A percentile compares a stretch with the other conserved stretches of the same genome.
These are phyloP conservation scores for Drosophila aldrichi DNA, from an alignment of 2,888 invertebrate genomes.

Conservation along the genomic window DNA sequence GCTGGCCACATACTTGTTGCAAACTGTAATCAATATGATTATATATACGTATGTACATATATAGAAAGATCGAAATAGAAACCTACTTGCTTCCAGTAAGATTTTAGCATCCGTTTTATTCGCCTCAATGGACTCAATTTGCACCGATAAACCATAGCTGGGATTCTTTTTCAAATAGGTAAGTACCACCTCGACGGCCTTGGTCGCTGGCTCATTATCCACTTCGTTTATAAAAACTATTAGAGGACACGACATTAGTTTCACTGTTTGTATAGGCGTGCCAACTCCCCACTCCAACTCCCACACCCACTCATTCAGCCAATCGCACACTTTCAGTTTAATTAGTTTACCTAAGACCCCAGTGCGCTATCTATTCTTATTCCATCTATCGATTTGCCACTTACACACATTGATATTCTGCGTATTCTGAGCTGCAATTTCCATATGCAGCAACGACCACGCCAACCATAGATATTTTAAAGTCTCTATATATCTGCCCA, in stretches of 20 bases:
- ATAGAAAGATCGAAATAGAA: conserved; percentile 13
- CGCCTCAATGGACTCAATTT: conserved; percentile 88
- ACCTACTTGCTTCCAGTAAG: conserved; percentile 89
- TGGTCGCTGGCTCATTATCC: conserved; percentile 89
- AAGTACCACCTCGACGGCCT: conserved; percentile 89
- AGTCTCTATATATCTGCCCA: conserved; percentile 28
- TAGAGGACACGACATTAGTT: conserved; percentile 28
- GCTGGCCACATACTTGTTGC: conserved; percentile 90
- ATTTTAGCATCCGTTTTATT: conserved; percentile 90
- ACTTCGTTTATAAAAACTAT: conserved; percentile 89
- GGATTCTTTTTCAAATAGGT: conserved; percentile 90
- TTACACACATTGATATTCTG: conserved; percentile 91
- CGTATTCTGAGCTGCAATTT: conserved; percentile 87
- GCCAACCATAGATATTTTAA: conserved; percentile 51
- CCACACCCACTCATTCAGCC: not conserved
- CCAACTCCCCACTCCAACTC: not conserved
- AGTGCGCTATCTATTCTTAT: not conserved
- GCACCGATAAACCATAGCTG: conserved; percentile 87
- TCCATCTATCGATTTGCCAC: conserved; percentile 73
- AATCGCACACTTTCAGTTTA: conserved; percentile 27
- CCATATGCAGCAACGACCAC: conserved; percentile 35
- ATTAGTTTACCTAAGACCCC: conserved; percentile 59
- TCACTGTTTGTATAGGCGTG: conserved; percentile 34
- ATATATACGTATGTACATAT: not conserved
- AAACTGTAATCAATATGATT: conserved; percentile 86